Conservation (phyloP, 2,888 invertebrate species). For the Phortica magna region DNA sequence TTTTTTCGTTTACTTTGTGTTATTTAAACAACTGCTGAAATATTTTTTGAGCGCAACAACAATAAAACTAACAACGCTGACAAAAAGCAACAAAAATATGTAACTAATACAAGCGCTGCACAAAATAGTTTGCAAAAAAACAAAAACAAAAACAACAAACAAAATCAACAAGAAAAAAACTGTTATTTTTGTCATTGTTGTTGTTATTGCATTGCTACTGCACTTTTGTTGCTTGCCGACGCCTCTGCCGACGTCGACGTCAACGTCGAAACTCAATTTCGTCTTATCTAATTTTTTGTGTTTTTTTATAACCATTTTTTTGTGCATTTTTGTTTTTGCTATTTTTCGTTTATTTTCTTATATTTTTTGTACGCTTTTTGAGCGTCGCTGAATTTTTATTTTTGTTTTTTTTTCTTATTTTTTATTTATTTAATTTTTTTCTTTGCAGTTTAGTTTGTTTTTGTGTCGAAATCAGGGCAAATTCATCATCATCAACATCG, state of each 20-base stretch:
- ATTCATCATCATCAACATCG: conserved; percentile 74
- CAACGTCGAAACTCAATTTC: conserved; percentile 61
- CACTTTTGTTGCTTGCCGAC: conserved; percentile 33
- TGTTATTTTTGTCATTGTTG: conserved; percentile 45
- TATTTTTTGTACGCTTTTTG: conserved; percentile 32
- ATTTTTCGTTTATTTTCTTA: conserved; percentile 35
- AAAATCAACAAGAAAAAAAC: conserved; percentile 30
- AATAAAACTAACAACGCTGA: conserved; percentile 5
- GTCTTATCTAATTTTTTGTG: conserved; percentile 63
- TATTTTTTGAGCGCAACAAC: conserved; percentile 25
- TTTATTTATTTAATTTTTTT: conserved; percentile 43
- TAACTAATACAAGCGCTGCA: conserved; percentile 9
- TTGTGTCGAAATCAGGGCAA: conserved; percentile 76
- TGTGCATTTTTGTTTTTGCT: conserved; percentile 37
- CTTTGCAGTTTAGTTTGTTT: conserved; percentile 59
- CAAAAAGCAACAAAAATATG: background rate
- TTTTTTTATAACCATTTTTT: conserved; percentile 44
- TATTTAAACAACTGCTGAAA: conserved; percentile 34
- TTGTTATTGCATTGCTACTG: conserved; percentile 23
- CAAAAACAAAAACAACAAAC: background rate
- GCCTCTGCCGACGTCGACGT: background rate
- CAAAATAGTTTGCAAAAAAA: background rate
- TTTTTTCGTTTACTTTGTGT: background rate
- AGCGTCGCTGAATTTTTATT: conserved; percentile 46
- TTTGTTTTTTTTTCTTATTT: conserved; percentile 34